A percentile compares a stretch with the other conserved stretches of the same genome.
phyloP scores from a whole-genome alignment of 2,888 invertebrate species.

The Drosophila picticornis region DNA sequence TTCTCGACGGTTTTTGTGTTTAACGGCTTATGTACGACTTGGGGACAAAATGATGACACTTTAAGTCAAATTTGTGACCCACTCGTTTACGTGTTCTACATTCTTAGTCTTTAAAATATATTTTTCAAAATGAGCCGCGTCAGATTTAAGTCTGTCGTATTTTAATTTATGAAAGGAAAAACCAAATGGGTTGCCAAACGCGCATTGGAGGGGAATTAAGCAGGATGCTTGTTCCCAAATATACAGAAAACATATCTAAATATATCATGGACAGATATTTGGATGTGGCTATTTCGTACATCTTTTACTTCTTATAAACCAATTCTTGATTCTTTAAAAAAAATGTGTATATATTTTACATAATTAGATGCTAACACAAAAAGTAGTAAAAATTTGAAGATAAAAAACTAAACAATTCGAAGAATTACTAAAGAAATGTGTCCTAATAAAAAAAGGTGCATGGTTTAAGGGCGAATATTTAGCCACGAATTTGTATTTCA shows the following conservation, averaged over 20 bases:
- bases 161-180: not conserved
- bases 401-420: not conserved
- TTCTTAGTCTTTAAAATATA: not conserved
- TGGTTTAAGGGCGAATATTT: not conserved
- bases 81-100: not conserved
- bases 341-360: not conserved
- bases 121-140: no score
- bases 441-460: not conserved
- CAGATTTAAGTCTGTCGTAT: not conserved
- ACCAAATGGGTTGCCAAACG: not conserved
- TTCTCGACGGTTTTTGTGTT: not conserved
- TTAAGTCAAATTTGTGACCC: not conserved
- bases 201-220: not conserved
- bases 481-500: not conserved
- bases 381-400: not conserved
- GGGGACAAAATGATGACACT: not conserved
- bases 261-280: no score
- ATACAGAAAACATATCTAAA: not conserved
- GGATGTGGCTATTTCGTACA: no score
- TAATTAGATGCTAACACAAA: not conserved
- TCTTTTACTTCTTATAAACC: no score
- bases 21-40: not conserved
- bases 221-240: not conserved
- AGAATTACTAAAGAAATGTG: not conserved
- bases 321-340: no score